Evolutionary conservation across 2,113 vertebrate genomes (phyloP).

Genomic region (Verasper variegatus): DNA sequence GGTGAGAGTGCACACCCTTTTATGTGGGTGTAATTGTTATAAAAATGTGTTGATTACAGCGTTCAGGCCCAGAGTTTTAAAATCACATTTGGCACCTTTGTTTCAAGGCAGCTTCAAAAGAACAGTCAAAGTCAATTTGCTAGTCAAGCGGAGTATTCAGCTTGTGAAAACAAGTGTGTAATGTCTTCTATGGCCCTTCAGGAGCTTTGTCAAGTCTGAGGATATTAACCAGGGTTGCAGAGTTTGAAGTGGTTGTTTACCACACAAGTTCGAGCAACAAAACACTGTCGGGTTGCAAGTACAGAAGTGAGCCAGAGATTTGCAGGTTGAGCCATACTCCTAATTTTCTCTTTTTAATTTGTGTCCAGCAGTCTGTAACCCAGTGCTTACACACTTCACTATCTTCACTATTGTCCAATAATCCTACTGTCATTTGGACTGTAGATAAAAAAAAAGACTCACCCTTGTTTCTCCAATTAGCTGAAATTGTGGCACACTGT

Average conservation of each 20-base stretch:
- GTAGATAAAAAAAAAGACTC: not conserved
- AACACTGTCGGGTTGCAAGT: too few relatives aligned
- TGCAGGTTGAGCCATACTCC: too few relatives aligned
- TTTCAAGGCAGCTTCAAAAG: not conserved
- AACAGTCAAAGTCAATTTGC: not conserved
- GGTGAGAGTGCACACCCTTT: not conserved
- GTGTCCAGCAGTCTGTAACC: not conserved
- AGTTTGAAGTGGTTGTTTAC: not conserved
- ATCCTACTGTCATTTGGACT: too few relatives aligned
- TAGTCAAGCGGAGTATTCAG: not conserved
- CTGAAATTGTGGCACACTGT: not conserved
- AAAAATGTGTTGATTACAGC: not conserved
- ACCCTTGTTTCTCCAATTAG: not conserved
- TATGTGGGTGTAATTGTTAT: slow-evolving; percentile 1
- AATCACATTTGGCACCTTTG: not conserved
- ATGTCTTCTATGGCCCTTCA: not conserved
- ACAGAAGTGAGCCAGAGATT: too few relatives aligned
- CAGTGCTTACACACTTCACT: not conserved
- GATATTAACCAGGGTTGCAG: not conserved
- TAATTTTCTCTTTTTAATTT: not conserved
- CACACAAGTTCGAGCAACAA: too few relatives aligned
- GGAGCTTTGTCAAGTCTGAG: not conserved
- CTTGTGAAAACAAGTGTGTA: not conserved
- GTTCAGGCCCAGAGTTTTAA: not conserved
- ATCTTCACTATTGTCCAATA: not conserved